Conservation (phyloP, 2,113 vertebrate species). For the Rhynchomys soricoides region DNA sequence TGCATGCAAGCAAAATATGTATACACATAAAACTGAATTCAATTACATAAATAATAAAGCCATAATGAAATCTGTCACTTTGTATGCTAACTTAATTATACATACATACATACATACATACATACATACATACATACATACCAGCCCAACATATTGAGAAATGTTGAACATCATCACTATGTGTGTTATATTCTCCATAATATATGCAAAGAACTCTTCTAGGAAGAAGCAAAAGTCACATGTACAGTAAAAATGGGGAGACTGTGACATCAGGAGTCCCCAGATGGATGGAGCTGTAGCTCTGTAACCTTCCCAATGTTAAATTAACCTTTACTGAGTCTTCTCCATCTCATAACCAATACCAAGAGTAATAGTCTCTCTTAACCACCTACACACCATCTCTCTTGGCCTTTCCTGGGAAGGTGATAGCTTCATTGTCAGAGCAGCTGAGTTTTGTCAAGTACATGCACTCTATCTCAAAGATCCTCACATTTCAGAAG, state of each 20-base stretch:
- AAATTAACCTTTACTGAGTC: slow-evolving; percentile 39
- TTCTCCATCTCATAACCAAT: slow-evolving; percentile 48
- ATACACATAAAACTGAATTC: neutral
- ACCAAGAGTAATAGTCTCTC: neutral
- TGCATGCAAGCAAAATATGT: neutral
- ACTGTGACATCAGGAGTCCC: neutral
- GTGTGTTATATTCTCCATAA: neutral
- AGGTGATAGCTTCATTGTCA: neutral
- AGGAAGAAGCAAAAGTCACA: neutral
- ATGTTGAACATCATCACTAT: neutral
- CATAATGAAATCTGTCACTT: neutral
- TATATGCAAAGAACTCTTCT: neutral
- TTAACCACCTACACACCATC: neutral
- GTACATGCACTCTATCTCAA: neutral
- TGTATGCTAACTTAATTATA: neutral
- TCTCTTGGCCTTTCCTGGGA: neutral
- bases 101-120: neutral
- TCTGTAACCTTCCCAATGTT: slow-evolving; percentile 26
- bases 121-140: neutral
- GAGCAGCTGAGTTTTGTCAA: neutral
- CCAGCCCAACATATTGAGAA: neutral
- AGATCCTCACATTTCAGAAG: neutral
- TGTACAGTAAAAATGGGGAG: slow-evolving; percentile 31
- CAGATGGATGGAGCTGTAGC: neutral
- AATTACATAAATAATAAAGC: neutral